A percentile compares a stretch with the other conserved stretches of the same genome.
Evolutionary conservation across 2,888 invertebrate species (phyloP).

Genomic region (Trissolcus japonicus): DNA sequence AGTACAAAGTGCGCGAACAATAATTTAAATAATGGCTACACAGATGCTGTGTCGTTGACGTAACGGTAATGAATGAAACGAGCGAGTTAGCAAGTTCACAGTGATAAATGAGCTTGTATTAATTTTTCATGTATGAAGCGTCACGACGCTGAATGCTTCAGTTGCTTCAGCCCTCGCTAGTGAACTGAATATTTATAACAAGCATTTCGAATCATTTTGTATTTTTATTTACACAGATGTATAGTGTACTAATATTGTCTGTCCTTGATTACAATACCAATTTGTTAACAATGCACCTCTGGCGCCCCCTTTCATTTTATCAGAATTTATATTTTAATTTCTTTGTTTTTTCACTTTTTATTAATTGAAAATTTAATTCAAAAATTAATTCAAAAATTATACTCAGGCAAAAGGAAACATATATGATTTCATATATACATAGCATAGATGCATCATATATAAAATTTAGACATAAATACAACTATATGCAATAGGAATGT

Average conservation of each 20-base stretch:
- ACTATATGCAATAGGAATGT: too few species aligned
- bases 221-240: slow-evolving; percentile 51
- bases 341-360: background rate
- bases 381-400: too few species aligned
- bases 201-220: slow-evolving; percentile 47
- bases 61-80: slow-evolving; percentile 48
- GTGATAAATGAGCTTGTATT: slow-evolving; percentile 49
- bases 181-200: slow-evolving; percentile 56
- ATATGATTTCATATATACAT: too few species aligned
- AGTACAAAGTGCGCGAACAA: slow-evolving; percentile 8
- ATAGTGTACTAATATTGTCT: slow-evolving; percentile 55
- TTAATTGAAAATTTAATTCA: too few species aligned
- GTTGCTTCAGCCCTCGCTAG: slow-evolving; percentile 35
- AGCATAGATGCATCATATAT: too few species aligned
- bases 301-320: slow-evolving; percentile 2
- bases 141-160: slow-evolving; percentile 28
- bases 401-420: too few species aligned
- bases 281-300: slow-evolving; percentile 34
- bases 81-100: slow-evolving; percentile 33
- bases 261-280: slow-evolving; percentile 56
- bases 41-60: slow-evolving; percentile 22
- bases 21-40: slow-evolving; percentile 28
- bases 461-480: too few species aligned
- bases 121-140: slow-evolving; percentile 43
- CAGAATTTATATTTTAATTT: too few species aligned